phyloP scores from a whole-genome alignment of 2,113 vertebrate genomes.

The Sapayoa aenigma region DNA sequence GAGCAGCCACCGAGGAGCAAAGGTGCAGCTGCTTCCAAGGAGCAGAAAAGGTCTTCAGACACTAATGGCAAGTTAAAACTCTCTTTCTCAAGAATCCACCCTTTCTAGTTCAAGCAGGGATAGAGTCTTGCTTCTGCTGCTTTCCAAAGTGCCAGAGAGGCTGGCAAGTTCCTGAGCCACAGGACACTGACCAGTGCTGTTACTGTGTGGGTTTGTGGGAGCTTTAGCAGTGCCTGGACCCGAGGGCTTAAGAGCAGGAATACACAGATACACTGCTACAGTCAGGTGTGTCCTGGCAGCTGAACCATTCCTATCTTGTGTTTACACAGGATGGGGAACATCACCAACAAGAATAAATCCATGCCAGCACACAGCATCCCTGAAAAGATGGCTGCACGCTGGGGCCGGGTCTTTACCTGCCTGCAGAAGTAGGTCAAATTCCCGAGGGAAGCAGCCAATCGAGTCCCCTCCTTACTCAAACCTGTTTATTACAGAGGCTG shows the following conservation, averaged over 20 bases:
- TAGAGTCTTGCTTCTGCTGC: background rate
- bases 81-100: background rate
- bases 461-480: background rate
- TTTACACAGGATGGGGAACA: background rate
- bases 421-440: background rate
- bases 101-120: background rate
- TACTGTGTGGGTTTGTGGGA: accelerated
- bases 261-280: background rate
- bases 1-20: background rate
- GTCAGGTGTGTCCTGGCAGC: accelerated
- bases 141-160: background rate
- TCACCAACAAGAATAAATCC: accelerated
- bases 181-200: background rate
- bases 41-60: background rate
- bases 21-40: background rate
- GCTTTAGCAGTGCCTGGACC: background rate
- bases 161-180: background rate
- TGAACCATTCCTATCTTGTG: accelerated
- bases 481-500: background rate
- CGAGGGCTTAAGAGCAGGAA: background rate
- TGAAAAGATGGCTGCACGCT: accelerated
- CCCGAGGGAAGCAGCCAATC: background rate
- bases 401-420: background rate
- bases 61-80: background rate
- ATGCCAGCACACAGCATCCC: background rate